These are phyloP conservation scores for Coilia nasus DNA, from an alignment of 2,797 vertebrate species.

Conservation along the genomic window DNA sequence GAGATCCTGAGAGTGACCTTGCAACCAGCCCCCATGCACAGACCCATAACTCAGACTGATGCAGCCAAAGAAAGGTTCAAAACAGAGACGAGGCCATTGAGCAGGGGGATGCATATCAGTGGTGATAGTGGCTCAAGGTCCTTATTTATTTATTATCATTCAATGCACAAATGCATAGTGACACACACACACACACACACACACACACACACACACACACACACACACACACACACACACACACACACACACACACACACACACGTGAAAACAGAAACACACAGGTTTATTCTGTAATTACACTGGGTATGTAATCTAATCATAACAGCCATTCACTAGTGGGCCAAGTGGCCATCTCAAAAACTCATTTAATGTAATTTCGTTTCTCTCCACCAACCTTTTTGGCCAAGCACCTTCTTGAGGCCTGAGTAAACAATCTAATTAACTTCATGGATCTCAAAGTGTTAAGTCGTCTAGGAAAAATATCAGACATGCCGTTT, in stretches of 20 bases:
- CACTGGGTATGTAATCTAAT: constrained; percentile 83
- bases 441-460: constrained; percentile 73
- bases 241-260: constrained; percentile 7
- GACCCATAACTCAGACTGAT: constrained; percentile 83
- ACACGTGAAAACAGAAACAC: constrained; percentile 28
- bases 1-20: constrained; percentile 75
- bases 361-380: constrained; percentile 76
- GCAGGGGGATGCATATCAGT: constrained; percentile 66
- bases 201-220: constrained; percentile 45
- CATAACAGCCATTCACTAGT: constrained; percentile 74
- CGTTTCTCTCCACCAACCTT: constrained; percentile 72
- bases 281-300: constrained; percentile 78
- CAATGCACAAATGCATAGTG: constrained; percentile 30
- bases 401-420: constrained; percentile 61
- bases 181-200: constrained; percentile 31
- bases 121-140: constrained; percentile 56
- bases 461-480: constrained; percentile 67
- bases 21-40: constrained; percentile 73
- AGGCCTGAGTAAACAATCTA: constrained; percentile 75
- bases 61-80: constrained; percentile 77
- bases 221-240: constrained; percentile 34
- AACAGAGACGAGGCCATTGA: constrained; percentile 48
- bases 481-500: constrained; percentile 60
- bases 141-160: constrained; percentile 81
- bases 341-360: constrained; percentile 71